phyloP scores from a whole-genome alignment of 2,797 vertebrate genomes.

The Huso huso region DNA sequence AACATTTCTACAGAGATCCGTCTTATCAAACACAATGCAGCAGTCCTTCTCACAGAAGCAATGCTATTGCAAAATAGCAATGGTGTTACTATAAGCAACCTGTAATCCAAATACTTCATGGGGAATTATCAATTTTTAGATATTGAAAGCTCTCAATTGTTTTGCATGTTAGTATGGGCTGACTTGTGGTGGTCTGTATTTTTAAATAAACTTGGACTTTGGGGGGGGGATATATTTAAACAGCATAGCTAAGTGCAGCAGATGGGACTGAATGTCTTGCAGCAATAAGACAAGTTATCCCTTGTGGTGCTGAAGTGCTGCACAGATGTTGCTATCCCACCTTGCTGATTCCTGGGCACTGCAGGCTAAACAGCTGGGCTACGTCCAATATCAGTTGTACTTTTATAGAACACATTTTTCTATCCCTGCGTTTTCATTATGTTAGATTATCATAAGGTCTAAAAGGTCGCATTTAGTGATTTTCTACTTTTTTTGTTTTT shows the following conservation, averaged over 20 bases:
- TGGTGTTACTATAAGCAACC: too few relatives aligned
- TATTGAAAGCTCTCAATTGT: not conserved
- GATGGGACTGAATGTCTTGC: slow-evolving; percentile 77
- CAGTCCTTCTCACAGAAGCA: too few relatives aligned
- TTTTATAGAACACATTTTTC: not conserved
- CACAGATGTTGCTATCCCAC: slow-evolving; percentile 86
- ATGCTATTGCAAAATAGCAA: too few relatives aligned
- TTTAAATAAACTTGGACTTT: not conserved
- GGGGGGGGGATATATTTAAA: slow-evolving; percentile 7
- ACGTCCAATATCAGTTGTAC: slow-evolving; percentile 27
- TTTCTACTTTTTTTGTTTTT: too few relatives aligned
- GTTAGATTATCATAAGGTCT: too few relatives aligned
- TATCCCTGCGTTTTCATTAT: slow-evolving; percentile 1
- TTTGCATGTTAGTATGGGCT: not conserved
- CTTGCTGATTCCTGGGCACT: slow-evolving; percentile 64
- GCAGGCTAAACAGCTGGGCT: slow-evolving; percentile 67
- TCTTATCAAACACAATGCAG: not conserved
- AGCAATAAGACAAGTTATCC: slow-evolving; percentile 78
- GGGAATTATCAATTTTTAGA: too few relatives aligned
- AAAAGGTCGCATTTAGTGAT: too few relatives aligned
- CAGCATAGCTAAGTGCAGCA: slow-evolving; percentile 74
- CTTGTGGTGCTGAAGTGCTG: slow-evolving; percentile 76
- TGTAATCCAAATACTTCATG: too few relatives aligned
- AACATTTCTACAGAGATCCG: slow-evolving; percentile 11
- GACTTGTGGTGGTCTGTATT: not conserved